phyloP scores from a whole-genome alignment of 2,113 vertebrate species.

The Synchiropus splendidus region DNA sequence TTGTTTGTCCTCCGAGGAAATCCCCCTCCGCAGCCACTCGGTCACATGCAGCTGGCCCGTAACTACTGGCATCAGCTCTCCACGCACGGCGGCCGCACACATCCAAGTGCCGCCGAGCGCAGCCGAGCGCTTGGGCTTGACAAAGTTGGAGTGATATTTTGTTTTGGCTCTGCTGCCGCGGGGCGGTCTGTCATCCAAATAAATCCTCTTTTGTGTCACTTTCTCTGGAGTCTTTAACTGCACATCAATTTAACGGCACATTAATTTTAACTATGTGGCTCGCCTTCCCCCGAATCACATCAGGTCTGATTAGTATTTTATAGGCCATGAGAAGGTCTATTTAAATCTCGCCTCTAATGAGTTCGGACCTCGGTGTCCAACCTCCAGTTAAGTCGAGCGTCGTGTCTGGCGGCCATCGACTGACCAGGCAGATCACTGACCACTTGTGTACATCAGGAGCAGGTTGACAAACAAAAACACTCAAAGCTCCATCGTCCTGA shows the following conservation, averaged over 20 bases:
- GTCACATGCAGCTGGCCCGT: constrained; percentile 3
- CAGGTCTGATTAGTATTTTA: constrained; percentile 41
- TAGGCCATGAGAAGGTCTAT: constrained; percentile 24
- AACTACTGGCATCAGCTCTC: not conserved
- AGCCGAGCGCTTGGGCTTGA: too few species aligned
- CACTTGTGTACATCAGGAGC: too few species aligned
- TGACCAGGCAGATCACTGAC: too few species aligned
- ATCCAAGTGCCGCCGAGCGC: too few species aligned
- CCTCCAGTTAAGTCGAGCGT: too few species aligned
- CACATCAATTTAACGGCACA: constrained; percentile 47
- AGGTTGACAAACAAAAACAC: too few species aligned
- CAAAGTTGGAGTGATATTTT: too few species aligned
- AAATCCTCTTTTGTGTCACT: constrained; percentile 18
- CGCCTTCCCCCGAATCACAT: constrained; percentile 26
- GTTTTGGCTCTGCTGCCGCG: not conserved
- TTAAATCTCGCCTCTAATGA: constrained; percentile 42
- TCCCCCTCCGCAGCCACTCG: constrained; percentile 13
- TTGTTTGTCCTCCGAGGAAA: constrained; percentile 26
- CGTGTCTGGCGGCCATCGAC: too few species aligned
- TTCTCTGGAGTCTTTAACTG: constrained; percentile 30
- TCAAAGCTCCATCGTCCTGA: too few species aligned
- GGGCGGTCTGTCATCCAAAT: constrained; percentile 1
- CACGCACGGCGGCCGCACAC: too few species aligned
- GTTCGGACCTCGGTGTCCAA: not conserved
- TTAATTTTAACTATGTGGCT: constrained; percentile 49